These are phyloP conservation scores for Amblyornis subalaris DNA, from an alignment of 2,113 vertebrate genomes.

Conservation along the genomic window DNA sequence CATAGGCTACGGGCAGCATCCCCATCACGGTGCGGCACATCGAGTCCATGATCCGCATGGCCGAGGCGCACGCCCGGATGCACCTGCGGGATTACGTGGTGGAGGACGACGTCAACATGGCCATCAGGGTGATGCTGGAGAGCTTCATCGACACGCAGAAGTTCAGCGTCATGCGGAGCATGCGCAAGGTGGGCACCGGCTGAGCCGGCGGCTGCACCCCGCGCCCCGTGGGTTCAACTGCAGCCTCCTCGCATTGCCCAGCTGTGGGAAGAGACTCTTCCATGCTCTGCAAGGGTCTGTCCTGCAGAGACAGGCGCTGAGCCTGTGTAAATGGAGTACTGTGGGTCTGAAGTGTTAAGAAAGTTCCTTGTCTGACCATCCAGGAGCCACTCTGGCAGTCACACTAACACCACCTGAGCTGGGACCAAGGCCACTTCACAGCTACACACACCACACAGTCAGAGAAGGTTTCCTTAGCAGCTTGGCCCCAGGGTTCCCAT, in stretches of 20 bases:
- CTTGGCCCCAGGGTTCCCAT: neutral
- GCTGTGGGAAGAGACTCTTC: too few relatives aligned
- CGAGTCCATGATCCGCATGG: constrained; percentile 98
- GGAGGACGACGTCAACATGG: constrained; percentile 98
- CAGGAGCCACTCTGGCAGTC: neutral
- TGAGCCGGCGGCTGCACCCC: neutral
- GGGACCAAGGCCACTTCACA: neutral
- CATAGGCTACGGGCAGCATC: constrained; percentile 93
- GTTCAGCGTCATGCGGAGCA: constrained; percentile 95
- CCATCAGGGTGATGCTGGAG: constrained; percentile 97
- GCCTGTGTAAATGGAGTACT: neutral
- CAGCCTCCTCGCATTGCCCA: neutral
- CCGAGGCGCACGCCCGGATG: constrained; percentile 93
- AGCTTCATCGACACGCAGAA: constrained; percentile 99
- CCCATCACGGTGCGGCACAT: constrained; percentile 97
- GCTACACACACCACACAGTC: neutral
- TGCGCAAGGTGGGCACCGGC: constrained; percentile 83
- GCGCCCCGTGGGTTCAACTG: fast-evolving
- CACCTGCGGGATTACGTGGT: constrained; percentile 93
- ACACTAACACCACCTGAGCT: neutral
- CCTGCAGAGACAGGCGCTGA: neutral
- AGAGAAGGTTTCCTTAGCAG: neutral
- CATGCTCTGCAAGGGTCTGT: neutral
- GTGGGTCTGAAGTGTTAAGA: neutral
- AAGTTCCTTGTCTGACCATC: neutral